phyloP scores from a whole-genome alignment of 2,888 invertebrate species.

The Xestia sexstrigata region DNA sequence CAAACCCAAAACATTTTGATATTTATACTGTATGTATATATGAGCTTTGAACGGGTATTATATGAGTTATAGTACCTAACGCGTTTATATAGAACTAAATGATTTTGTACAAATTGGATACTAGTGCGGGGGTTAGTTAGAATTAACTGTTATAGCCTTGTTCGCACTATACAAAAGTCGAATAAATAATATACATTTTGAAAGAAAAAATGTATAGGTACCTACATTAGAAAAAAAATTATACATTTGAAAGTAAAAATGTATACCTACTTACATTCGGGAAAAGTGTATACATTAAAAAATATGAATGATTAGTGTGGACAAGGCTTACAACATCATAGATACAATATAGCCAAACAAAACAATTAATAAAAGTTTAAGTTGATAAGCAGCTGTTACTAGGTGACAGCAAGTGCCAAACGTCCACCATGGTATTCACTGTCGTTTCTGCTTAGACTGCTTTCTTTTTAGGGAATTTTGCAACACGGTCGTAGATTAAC shows the following conservation, averaged over 20 bases:
- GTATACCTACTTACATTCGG: background rate
- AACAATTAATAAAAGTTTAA: slow-evolving; percentile 11
- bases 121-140: slow-evolving; percentile 48
- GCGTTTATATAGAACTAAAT: slow-evolving; percentile 41
- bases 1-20: slow-evolving; percentile 57
- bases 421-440: slow-evolving; percentile 12
- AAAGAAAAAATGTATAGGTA: background rate
- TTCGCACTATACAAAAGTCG: background rate
- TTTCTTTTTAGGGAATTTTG: slow-evolving; percentile 4
- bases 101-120: slow-evolving; percentile 42
- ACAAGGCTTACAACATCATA: slow-evolving; percentile 10
- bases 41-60: slow-evolving; percentile 76
- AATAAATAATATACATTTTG: background rate
- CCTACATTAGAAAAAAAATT: background rate
- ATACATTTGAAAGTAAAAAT: background rate
- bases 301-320: background rate
- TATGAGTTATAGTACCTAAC: slow-evolving; percentile 59
- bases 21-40: slow-evolving; percentile 65
- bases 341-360: slow-evolving; percentile 18
- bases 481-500: background rate
- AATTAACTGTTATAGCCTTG: slow-evolving; percentile 16
- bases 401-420: slow-evolving; percentile 44
- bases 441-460: background rate
- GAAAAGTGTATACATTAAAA: background rate
- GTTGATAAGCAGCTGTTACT: slow-evolving; percentile 16